These are phyloP conservation scores for Strigamia transsilvanica DNA, from an alignment of 2,888 invertebrate species.

Conservation along the genomic window DNA sequence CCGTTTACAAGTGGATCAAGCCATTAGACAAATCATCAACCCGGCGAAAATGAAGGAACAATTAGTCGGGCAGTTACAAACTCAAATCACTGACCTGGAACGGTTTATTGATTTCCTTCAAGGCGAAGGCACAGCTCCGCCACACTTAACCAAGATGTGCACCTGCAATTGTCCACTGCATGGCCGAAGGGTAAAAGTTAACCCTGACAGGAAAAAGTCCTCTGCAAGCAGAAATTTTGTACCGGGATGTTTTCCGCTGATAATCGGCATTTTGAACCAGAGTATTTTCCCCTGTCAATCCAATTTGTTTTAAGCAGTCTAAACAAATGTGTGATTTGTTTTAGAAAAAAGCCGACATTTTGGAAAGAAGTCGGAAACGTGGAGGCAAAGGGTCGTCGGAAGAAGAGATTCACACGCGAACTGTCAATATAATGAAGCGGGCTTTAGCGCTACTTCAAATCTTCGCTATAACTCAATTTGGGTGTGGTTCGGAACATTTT, in stretches of 20 bases:
- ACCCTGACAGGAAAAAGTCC: too few relatives aligned
- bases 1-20: constrained; percentile 86
- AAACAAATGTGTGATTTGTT: constrained; percentile 2
- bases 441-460: constrained; percentile 90
- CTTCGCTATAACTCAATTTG: constrained; percentile 89
- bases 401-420: constrained; percentile 60
- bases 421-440: constrained; percentile 82
- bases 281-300: too few relatives aligned
- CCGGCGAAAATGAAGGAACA: constrained; percentile 96
- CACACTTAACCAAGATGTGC: constrained; percentile 63
- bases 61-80: constrained; percentile 91
- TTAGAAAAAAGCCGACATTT: background rate
- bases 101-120: constrained; percentile 95
- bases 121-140: constrained; percentile 66
- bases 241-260: too few relatives aligned
- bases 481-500: constrained; percentile 79
- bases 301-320: too few relatives aligned
- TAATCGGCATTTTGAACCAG: too few relatives aligned
- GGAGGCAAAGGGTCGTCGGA: background rate
- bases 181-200: constrained; percentile 57
- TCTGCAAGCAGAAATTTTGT: too few relatives aligned
- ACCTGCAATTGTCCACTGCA: constrained; percentile 65
- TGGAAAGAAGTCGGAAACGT: background rate
- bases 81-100: constrained; percentile 96
- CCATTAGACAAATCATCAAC: constrained; percentile 88